phyloP scores from a whole-genome alignment of 2,797 vertebrate genomes.

The Brotula barbata region DNA sequence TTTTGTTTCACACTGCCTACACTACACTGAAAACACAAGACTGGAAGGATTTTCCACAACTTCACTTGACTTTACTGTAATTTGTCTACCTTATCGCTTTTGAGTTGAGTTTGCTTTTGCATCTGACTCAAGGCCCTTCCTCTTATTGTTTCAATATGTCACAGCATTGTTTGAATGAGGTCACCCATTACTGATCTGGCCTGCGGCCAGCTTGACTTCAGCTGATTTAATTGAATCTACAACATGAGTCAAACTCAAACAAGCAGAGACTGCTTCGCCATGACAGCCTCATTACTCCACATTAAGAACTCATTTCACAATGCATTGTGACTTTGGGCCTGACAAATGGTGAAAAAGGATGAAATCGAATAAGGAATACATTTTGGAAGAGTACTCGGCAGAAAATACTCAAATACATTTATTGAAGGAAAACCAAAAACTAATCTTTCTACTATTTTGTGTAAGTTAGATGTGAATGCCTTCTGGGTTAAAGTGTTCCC shows the following conservation, averaged over 20 bases:
- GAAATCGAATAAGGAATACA: slow-evolving; percentile 74
- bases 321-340: slow-evolving; percentile 76
- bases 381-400: slow-evolving; percentile 59
- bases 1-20: too few species aligned
- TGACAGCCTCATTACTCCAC: slow-evolving; percentile 82
- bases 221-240: slow-evolving; percentile 82
- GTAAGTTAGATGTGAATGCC: slow-evolving; percentile 71
- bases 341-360: slow-evolving; percentile 73
- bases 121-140: slow-evolving; percentile 77
- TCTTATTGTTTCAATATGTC: slow-evolving; percentile 83
- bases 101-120: slow-evolving; percentile 76
- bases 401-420: slow-evolving; percentile 42
- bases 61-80: slow-evolving; percentile 64
- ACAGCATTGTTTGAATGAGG: slow-evolving; percentile 82
- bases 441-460: slow-evolving; percentile 51
- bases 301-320: slow-evolving; percentile 81
- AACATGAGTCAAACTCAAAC: slow-evolving; percentile 82
- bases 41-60: slow-evolving; percentile 45
- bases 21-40: too few species aligned
- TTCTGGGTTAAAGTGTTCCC: slow-evolving; percentile 71
- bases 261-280: slow-evolving; percentile 77
- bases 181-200: slow-evolving; percentile 80
- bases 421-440: slow-evolving; percentile 36
- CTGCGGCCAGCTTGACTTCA: slow-evolving; percentile 77
- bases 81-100: slow-evolving; percentile 73